Evolutionary conservation across 2,797 vertebrate genomes (phyloP).

Genomic region (Poeciliopsis turneri): DNA sequence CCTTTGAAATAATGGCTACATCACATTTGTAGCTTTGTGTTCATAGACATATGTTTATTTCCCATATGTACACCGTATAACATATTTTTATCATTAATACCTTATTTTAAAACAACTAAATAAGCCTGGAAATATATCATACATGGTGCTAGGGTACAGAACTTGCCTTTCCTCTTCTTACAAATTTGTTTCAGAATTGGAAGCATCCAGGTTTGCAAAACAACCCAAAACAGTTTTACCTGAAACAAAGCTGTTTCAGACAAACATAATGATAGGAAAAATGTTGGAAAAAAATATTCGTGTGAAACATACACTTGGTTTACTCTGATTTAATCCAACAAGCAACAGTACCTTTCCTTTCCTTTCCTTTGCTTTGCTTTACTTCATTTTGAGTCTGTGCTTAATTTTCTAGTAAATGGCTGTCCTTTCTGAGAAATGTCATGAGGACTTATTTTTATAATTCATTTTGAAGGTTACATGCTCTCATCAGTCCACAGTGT

Average conservation of each 20-base stretch:
- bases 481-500: slow-evolving; percentile 18
- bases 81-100: not conserved
- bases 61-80: not conserved
- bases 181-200: no score
- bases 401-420: slow-evolving; percentile 13
- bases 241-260: no score
- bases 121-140: no score
- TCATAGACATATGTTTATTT: slow-evolving; percentile 13
- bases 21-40: slow-evolving; percentile 20
- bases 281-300: no score
- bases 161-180: no score
- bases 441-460: slow-evolving; percentile 28
- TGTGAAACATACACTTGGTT: not conserved
- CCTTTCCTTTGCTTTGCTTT: not conserved
- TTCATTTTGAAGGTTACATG: slow-evolving; percentile 33
- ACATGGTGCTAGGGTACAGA: no score
- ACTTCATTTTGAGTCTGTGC: slow-evolving; percentile 8
- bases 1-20: slow-evolving; percentile 12
- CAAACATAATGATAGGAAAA: no score
- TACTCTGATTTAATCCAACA: no score
- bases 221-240: no score
- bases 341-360: no score
- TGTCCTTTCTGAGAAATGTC: slow-evolving; percentile 21
- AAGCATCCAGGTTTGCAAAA: no score
- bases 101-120: not conserved